A percentile compares a stretch with the other conserved stretches of the same genome.
Conservation (phyloP, 2,888 invertebrate species). For the Halocaridina rubra region DNA sequence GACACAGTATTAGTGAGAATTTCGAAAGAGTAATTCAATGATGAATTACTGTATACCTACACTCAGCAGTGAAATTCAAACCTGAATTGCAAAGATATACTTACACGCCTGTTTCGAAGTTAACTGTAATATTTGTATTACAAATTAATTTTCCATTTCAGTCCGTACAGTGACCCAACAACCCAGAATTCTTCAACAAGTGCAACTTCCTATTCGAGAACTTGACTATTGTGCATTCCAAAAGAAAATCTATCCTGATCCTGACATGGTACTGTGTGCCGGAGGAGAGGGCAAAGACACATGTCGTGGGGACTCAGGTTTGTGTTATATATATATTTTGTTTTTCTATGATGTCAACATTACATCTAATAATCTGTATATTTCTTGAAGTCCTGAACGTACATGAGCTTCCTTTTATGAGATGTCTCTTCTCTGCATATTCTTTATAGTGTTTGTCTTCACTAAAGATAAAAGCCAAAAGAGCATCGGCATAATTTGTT, state of each 20-base stretch:
- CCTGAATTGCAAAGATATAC: too few species aligned
- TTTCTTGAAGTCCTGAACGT: not conserved
- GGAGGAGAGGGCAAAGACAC: slow-evolving; percentile 45
- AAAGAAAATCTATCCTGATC: slow-evolving; percentile 10
- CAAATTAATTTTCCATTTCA: not conserved
- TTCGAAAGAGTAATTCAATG: too few species aligned
- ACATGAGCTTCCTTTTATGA: not conserved
- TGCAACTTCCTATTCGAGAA: slow-evolving; percentile 23
- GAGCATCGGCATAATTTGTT: not conserved
- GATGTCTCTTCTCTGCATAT: not conserved
- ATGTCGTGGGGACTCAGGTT: slow-evolving; percentile 44
- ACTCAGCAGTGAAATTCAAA: too few species aligned
- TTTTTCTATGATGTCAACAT: too few species aligned
- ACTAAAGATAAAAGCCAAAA: not conserved
- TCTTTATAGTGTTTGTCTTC: not conserved
- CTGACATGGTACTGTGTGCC: slow-evolving; percentile 33
- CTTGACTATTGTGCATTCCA: not conserved
- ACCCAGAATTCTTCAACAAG: slow-evolving; percentile 27
- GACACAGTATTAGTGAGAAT: too few species aligned
- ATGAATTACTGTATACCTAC: too few species aligned
- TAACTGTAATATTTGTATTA: too few species aligned
- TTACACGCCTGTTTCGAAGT: too few species aligned
- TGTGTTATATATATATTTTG: not conserved
- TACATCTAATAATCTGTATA: not conserved
- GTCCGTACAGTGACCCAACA: not conserved